These are phyloP conservation scores for Choristoneura rosaceana DNA, from an alignment of 2,888 invertebrate species.

Conservation along the genomic window DNA sequence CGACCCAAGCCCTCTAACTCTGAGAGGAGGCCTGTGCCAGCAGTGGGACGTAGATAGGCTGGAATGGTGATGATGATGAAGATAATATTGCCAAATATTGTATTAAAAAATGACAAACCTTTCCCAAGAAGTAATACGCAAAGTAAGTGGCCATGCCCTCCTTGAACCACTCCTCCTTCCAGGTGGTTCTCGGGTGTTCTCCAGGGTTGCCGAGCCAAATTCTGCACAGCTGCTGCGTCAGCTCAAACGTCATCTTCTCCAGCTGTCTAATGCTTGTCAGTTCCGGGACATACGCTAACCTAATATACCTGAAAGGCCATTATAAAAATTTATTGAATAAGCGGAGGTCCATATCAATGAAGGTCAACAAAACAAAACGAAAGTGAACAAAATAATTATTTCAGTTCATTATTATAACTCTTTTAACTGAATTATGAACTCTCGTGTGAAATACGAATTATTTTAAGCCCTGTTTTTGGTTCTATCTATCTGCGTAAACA, in stretches of 20 bases:
- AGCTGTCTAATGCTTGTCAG: constrained; percentile 70
- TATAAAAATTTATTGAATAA: not conserved
- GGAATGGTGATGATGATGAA: too few species aligned
- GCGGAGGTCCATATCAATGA: too few species aligned
- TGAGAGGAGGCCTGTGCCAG: too few species aligned
- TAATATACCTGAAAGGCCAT: constrained; percentile 61
- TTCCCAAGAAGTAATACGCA: constrained; percentile 71
- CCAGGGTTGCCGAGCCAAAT: constrained; percentile 80
- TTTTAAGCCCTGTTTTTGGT: too few species aligned
- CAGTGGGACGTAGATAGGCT: too few species aligned
- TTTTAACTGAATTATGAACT: too few species aligned
- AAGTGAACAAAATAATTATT: too few species aligned
- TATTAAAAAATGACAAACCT: constrained; percentile 53
- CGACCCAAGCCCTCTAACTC: too few species aligned
- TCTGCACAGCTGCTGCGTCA: constrained; percentile 72
- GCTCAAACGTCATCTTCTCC: constrained; percentile 69
- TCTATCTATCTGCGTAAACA: too few species aligned
- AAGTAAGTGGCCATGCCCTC: constrained; percentile 78
- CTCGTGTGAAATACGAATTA: not conserved
- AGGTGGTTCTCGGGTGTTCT: constrained; percentile 65
- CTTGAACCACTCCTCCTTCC: constrained; percentile 80
- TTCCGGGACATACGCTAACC: constrained; percentile 58
- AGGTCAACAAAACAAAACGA: too few species aligned
- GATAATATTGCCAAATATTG: too few species aligned
- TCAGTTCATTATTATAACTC: too few species aligned